Percentiles rank a stretch among this genome's conserved stretches.
These are phyloP conservation scores for Sarcophaga subvicina DNA, from an alignment of 2,888 invertebrate genomes.

Conservation along the genomic window DNA sequence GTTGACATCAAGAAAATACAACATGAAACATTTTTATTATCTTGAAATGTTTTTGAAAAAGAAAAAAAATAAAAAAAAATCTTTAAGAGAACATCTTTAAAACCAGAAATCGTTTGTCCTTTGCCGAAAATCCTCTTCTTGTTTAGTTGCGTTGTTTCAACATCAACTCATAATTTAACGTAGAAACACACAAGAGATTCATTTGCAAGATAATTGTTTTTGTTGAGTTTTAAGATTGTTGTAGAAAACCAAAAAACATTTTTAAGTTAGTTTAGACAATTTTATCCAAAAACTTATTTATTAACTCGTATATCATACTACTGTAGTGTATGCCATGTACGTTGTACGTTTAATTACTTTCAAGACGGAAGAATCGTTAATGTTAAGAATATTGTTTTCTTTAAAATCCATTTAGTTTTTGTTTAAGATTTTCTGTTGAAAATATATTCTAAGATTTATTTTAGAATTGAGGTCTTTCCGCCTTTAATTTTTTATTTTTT, in stretches of 20 bases:
- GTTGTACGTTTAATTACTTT: not conserved
- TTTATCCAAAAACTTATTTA: not conserved
- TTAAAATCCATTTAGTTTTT: not conserved
- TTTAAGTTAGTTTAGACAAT: not conserved
- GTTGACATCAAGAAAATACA: not conserved
- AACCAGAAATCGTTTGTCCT: slow-evolving; percentile 39
- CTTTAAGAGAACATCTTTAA: slow-evolving; percentile 37
- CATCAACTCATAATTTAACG: not conserved
- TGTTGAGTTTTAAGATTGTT: not conserved
- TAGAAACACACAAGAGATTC: not conserved
- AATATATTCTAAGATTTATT: not conserved
- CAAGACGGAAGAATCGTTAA: not conserved
- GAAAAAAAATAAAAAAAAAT: not conserved
- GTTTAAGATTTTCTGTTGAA: not conserved
- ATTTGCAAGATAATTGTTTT: not conserved
- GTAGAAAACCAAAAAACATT: not conserved
- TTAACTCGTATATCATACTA: no score
- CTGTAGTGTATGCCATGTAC: not conserved
- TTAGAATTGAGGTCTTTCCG: not conserved
- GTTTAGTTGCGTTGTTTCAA: not conserved
- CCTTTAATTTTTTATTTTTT: not conserved
- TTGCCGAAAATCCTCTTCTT: slow-evolving; percentile 28
- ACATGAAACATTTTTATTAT: slow-evolving; percentile 38
- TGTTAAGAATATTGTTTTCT: not conserved
- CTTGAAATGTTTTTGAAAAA: slow-evolving; percentile 14